These are phyloP conservation scores for Amazona vittata DNA, from an alignment of 2,113 vertebrate species.

Conservation along the genomic window DNA sequence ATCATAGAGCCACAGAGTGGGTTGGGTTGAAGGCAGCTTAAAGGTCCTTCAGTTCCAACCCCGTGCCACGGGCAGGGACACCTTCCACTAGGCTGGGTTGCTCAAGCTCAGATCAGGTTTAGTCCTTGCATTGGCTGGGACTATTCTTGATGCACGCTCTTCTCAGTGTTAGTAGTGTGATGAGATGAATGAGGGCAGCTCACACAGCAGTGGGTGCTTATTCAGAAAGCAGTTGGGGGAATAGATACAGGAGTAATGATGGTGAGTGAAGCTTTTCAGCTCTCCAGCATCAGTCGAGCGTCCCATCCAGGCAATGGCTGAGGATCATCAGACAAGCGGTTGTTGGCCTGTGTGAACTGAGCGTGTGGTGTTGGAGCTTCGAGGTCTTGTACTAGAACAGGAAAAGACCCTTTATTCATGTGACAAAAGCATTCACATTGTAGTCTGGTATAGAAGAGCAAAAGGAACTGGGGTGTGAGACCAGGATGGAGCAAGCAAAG, in stretches of 20 bases:
- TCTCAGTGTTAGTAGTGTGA: background rate
- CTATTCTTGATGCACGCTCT: background rate
- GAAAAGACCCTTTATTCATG: background rate
- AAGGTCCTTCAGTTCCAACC: background rate
- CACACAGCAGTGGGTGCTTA: background rate
- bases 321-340: background rate
- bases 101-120: background rate
- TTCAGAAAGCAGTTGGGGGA: background rate
- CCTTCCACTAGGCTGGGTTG: background rate
- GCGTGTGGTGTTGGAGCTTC: background rate
- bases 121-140: background rate
- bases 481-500: background rate
- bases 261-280: background rate
- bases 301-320: background rate
- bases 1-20: background rate
- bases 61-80: background rate
- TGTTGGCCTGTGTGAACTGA: background rate
- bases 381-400: background rate
- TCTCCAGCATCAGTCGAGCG: background rate
- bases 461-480: background rate
- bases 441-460: background rate
- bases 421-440: rapidly evolving
- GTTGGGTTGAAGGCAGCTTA: background rate
- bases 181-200: background rate
- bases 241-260: background rate